A percentile compares a stretch with the other conserved stretches of the same genome.
These are phyloP conservation scores for Diaprepes abbreviatus DNA, from an alignment of 2,888 invertebrate species.

Conservation along the genomic window DNA sequence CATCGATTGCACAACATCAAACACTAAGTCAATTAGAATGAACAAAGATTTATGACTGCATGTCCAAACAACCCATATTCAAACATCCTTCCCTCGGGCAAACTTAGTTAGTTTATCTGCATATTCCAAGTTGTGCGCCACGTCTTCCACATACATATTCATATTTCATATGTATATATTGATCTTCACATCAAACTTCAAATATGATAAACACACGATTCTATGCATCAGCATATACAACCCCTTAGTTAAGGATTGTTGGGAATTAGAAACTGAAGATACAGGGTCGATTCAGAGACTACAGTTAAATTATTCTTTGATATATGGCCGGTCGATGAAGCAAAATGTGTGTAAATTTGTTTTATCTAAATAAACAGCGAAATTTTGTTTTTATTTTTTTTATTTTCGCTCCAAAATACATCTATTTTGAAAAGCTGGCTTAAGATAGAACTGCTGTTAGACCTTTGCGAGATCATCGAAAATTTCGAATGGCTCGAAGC, in stretches of 20 bases:
- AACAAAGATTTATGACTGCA: constrained; percentile 44
- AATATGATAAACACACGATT: constrained; percentile 42
- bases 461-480: too few relatives aligned
- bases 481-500: too few relatives aligned
- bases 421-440: too few relatives aligned
- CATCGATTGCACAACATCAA: constrained; percentile 23
- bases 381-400: too few relatives aligned
- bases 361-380: too few relatives aligned
- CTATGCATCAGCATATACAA: constrained; percentile 36
- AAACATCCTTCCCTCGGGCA: constrained; percentile 36
- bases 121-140: constrained; percentile 41
- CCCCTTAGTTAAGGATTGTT: constrained; percentile 9
- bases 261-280: background rate
- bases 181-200: constrained; percentile 45
- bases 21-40: constrained; percentile 31
- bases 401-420: too few relatives aligned
- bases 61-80: constrained; percentile 45
- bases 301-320: too few relatives aligned
- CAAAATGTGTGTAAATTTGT: too few relatives aligned
- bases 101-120: constrained; percentile 46
- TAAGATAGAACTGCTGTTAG: too few relatives aligned
- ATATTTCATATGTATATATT: constrained; percentile 45
- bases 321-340: too few relatives aligned
- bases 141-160: constrained; percentile 45
- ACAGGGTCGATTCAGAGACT: background rate